Conservation (phyloP, 2,113 vertebrate genomes). For the Pseudois nayaur region DNA sequence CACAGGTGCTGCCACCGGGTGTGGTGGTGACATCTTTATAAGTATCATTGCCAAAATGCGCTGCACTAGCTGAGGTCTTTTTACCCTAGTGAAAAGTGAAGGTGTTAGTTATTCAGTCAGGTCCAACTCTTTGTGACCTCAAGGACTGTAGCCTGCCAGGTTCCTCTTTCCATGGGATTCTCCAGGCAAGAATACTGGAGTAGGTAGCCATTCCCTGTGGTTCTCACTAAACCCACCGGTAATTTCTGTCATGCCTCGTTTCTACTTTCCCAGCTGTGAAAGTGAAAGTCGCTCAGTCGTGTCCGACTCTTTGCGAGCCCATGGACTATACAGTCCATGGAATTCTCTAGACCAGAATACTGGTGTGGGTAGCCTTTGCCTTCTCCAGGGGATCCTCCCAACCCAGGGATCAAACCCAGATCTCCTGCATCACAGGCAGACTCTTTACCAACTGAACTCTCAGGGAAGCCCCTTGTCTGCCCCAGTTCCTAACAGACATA, state of each 20-base stretch:
- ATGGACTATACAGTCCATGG: not conserved
- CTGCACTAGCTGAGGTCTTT: not conserved
- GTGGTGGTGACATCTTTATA: not conserved
- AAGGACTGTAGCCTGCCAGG: not conserved
- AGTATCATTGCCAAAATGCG: accelerated
- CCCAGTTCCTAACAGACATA: not conserved
- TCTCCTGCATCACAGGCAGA: not conserved
- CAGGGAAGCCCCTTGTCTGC: not conserved
- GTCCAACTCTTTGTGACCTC: not conserved
- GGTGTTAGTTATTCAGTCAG: not conserved
- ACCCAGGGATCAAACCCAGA: not conserved
- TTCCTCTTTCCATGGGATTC: not conserved
- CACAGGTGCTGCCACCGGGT: accelerated
- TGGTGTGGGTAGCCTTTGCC: not conserved
- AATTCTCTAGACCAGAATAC: not conserved
- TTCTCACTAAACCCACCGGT: not conserved
- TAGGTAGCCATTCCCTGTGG: not conserved
- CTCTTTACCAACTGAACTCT: not conserved
- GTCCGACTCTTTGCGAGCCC: accelerated
- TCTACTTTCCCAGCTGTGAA: not conserved
- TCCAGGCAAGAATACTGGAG: not conserved
- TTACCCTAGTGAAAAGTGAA: not conserved
- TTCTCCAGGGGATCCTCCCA: not conserved
- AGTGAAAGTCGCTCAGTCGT: not conserved
- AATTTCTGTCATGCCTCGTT: not conserved